phyloP scores from a whole-genome alignment of 2,888 invertebrate species.

The Allacma fusca region DNA sequence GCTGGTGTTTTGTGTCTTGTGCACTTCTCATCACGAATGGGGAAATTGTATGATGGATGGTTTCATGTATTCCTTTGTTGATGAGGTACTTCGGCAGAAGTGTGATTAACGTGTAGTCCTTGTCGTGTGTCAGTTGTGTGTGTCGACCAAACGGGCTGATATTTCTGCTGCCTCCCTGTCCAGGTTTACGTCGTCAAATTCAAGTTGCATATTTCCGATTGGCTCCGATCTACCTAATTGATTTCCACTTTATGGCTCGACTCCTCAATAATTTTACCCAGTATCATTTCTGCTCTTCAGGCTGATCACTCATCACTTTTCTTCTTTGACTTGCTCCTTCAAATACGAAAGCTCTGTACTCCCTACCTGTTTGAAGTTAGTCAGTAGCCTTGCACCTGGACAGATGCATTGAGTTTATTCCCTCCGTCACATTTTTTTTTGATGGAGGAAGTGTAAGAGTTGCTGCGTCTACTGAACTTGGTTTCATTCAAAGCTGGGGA shows the following conservation, averaged over 20 bases:
- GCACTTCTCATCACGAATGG: conserved; percentile 15
- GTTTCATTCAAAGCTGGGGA: no score
- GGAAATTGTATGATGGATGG: conserved; percentile 28
- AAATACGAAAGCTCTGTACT: not conserved
- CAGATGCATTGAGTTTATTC: no score
- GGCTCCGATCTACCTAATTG: conserved; percentile 47
- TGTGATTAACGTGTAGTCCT: conserved; percentile 28
- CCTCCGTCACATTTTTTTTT: no score
- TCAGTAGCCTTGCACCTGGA: no score
- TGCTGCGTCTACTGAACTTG: no score
- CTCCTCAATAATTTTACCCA: conserved; percentile 40
- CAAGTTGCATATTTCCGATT: conserved; percentile 45
- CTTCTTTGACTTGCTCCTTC: conserved; percentile 6
- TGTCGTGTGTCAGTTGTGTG: conserved; percentile 33
- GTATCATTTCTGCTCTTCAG: conserved; percentile 39
- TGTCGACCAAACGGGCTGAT: conserved; percentile 16
- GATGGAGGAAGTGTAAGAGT: no score
- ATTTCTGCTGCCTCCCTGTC: conserved; percentile 18
- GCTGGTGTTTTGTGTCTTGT: conserved; percentile 22
- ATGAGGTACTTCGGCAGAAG: conserved; percentile 12
- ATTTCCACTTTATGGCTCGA: conserved; percentile 47
- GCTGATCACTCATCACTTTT: conserved; percentile 21
- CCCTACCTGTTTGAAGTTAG: no score
- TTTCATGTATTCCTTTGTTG: conserved; percentile 20
- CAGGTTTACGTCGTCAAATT: conserved; percentile 31